Conservation (phyloP, 2,113 vertebrate genomes). For the Toxotes jaculatrix region DNA sequence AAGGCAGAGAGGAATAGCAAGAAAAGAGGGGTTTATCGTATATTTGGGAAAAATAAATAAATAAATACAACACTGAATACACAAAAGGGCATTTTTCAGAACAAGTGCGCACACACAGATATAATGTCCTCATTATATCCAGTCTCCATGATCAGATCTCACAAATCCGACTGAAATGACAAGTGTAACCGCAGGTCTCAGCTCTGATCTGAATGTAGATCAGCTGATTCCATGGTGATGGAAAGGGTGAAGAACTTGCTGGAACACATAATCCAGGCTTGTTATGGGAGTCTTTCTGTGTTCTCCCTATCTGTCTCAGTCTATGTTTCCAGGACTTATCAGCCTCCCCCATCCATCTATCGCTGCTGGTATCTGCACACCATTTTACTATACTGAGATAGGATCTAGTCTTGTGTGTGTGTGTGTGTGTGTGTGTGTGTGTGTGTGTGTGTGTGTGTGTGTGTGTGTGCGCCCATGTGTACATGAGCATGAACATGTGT, state of each 20-base stretch:
- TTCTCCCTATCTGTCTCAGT: slow-evolving; percentile 22
- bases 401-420: slow-evolving; percentile 16
- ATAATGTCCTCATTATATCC: slow-evolving; percentile 25
- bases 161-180: slow-evolving; percentile 33
- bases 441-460: neutral
- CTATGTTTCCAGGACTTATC: slow-evolving; percentile 48
- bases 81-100: neutral
- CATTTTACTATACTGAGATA: slow-evolving; percentile 38
- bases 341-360: slow-evolving; percentile 49
- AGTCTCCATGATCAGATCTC: slow-evolving; percentile 15
- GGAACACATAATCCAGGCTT: slow-evolving; percentile 43
- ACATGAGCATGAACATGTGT: neutral
- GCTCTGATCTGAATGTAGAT: slow-evolving; percentile 37
- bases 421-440: neutral
- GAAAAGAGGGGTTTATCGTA: neutral
- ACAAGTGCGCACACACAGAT: neutral
- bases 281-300: slow-evolving; percentile 15
- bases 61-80: neutral
- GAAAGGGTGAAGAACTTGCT: slow-evolving; percentile 26
- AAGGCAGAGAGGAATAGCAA: neutral
- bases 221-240: slow-evolving; percentile 12
- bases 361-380: slow-evolving; percentile 38
- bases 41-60: neutral
- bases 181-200: slow-evolving; percentile 10
- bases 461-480: neutral